Evolutionary conservation across 1,140 invertebrate genomes (phyloP), one percentile per base, ranked within the genome.

Genomic region (Bathynomus jamesi): DNA sequence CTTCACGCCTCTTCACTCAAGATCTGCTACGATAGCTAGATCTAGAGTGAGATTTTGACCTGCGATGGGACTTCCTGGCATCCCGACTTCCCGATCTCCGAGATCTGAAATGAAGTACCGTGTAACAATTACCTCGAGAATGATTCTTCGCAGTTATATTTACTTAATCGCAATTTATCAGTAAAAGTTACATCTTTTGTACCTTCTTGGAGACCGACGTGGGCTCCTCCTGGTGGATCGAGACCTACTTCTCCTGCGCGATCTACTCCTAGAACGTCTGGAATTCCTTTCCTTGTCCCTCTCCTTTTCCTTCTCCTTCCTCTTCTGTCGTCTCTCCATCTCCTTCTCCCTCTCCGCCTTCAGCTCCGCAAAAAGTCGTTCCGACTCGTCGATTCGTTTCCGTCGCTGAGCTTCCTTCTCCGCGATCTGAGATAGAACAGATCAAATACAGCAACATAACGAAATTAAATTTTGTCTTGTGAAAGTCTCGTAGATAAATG

Each of bases 391-490:
- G 53, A 69, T 69, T 60, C 60, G 1, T 13, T 69, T 60, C 46
- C 67, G 67, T 27, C 67, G 67, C 67, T 61, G 28, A 5, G 67
- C 67, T 61, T 69, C 67, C 31, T 69, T 69, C 27, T 69, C 67
- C 21, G 67, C 67, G 61, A 69, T 69, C 67, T 69, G 46, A 17
- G 4, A 25, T n/a, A n/a, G n/a, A n/a, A n/a, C n/a, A n/a, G n/a
- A n/a, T n/a, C n/a, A n/a, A n/a, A n/a, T n/a, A n/a, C n/a, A n/a
- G n/a, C n/a, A n/a, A n/a, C n/a, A n/a, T n/a, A n/a, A n/a, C n/a
- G n/a, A n/a, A 24, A 7, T 27, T 63, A 24, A 24, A 24, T 11
- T 53, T 53, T 53, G 46, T 13, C 46, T 53, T 13, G 46, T 21
- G 11, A 53, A 13, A 53, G 46, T 53, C 11, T 13, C 21, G 11